A percentile compares a stretch with the other conserved stretches of the same genome.
Conservation (phyloP, 2,797 vertebrate genomes). For the Mus spretus region DNA sequence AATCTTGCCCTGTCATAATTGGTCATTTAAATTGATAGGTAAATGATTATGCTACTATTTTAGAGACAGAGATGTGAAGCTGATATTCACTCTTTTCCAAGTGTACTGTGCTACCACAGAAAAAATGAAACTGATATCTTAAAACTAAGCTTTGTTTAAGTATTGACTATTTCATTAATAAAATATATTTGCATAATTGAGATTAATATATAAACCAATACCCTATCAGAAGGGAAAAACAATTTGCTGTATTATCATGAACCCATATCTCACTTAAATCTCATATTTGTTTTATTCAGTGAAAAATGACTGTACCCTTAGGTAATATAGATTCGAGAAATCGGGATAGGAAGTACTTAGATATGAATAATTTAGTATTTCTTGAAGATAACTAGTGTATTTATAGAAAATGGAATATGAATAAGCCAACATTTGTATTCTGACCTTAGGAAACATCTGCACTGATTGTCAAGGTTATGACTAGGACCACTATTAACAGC, state of each 20-base stretch:
- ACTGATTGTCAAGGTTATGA: not conserved
- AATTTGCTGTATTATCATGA: not conserved
- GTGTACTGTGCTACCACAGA: not conserved
- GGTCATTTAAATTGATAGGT: not conserved
- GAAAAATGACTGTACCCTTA: not conserved
- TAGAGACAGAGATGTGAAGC: not conserved
- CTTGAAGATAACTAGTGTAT: not conserved
- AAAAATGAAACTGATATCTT: too few relatives aligned
- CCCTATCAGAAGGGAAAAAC: accelerated
- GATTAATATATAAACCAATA: not conserved
- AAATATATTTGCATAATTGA: not conserved
- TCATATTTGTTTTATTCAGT: not conserved
- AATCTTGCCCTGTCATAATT: not conserved
- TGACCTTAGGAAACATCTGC: not conserved
- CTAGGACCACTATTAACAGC: not conserved
- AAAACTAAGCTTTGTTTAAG: not conserved
- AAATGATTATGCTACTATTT: not conserved
- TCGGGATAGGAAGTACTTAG: not conserved
- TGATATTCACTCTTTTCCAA: not conserved
- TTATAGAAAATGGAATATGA: not conserved
- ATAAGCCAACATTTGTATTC: not conserved
- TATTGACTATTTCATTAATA: not conserved
- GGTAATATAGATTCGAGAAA: not conserved
- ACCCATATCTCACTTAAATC: not conserved
- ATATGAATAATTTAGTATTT: not conserved